Percentiles rank a stretch among this genome's conserved stretches.
Evolutionary conservation across 2,797 vertebrate species (phyloP).

Genomic region (Lacerta viridis): DNA sequence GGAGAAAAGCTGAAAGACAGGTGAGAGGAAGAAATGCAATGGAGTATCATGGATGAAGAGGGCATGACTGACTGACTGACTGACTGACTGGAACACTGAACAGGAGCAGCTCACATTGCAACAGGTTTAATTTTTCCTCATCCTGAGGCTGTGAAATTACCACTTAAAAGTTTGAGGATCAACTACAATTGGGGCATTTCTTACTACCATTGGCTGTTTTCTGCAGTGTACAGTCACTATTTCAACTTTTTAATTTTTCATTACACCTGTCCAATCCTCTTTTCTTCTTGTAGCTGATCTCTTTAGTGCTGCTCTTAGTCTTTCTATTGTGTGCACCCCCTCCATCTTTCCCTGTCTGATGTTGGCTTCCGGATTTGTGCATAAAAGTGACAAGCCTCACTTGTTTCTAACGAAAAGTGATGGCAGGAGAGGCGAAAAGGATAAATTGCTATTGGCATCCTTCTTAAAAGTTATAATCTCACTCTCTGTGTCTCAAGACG

Average conservation of each 20-base stretch:
- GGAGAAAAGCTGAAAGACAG: too few species aligned
- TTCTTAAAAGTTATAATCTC: constrained; percentile 50
- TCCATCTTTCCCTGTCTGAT: neutral
- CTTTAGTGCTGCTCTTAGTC: constrained; percentile 34
- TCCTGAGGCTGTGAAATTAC: too few species aligned
- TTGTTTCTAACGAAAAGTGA: constrained; percentile 3
- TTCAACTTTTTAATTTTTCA: neutral
- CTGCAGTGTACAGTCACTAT: neutral
- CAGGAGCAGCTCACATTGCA: neutral
- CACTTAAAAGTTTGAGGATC: too few species aligned
- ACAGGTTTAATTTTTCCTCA: neutral
- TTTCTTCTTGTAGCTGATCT: constrained; percentile 41
- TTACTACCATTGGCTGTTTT: neutral
- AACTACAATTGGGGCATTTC: neutral
- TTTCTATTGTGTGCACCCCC: constrained; percentile 31
- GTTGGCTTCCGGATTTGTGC: constrained; percentile 32
- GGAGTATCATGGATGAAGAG: neutral
- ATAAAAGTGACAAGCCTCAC: constrained; percentile 30
- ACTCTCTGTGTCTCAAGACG: constrained; percentile 23
- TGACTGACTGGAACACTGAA: neutral
- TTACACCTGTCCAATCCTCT: constrained; percentile 5
- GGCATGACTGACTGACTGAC: neutral
- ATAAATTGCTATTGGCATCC: constrained; percentile 53
- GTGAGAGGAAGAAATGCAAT: neutral
- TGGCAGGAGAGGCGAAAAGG: neutral